phyloP scores from a whole-genome alignment of 2,888 invertebrate genomes.

The Acronicta leporina region DNA sequence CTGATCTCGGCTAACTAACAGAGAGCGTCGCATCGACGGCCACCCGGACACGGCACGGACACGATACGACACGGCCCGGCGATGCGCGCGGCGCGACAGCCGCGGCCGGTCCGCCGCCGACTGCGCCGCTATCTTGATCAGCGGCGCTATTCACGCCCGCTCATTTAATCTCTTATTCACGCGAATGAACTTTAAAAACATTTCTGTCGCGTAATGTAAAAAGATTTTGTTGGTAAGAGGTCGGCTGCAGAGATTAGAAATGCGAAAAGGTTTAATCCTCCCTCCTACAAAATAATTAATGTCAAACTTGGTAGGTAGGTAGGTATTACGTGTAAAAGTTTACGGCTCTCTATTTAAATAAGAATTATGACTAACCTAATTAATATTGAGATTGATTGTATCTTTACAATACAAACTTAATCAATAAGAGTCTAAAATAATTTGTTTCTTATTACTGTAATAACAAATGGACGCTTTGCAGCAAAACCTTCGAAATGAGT shows the following conservation, averaged over 20 bases:
- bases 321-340: no score
- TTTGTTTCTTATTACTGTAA: conserved; percentile 39
- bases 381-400: conserved; percentile 11
- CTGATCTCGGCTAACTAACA: conserved; percentile 8
- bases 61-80: neutral
- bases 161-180: conserved; percentile 60
- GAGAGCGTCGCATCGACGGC: neutral
- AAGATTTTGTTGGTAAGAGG: conserved; percentile 13
- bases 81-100: neutral
- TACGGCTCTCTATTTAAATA: no score
- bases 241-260: neutral
- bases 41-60: conserved; percentile 6
- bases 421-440: conserved; percentile 39
- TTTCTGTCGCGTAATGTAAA: conserved; percentile 51
- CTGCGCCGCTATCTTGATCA: conserved; percentile 34
- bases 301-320: no score
- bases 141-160: conserved; percentile 39
- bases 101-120: neutral
- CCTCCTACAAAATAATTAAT: neutral
- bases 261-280: neutral
- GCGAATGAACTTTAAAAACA: conserved; percentile 54
- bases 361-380: neutral
- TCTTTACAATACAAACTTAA: neutral
- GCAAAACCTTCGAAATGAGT: conserved; percentile 48
- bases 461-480: conserved; percentile 46